Evolutionary conservation across 64 coral and sea anemone genomes (phyloP).

Genomic region (Dendronephthya gigantea): DNA sequence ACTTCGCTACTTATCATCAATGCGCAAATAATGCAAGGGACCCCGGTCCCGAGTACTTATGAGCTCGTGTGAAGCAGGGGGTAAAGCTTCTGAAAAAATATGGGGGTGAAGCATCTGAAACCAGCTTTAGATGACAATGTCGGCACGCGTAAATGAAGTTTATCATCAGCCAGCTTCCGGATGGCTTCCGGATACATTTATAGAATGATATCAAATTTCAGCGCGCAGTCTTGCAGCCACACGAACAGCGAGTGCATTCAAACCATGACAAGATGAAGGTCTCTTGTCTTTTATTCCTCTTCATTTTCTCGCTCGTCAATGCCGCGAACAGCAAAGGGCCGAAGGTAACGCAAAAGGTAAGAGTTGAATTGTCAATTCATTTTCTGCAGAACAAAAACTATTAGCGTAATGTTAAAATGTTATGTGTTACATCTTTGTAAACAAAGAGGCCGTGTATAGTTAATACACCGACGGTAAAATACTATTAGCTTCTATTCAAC

Average conservation of each 20-base stretch:
- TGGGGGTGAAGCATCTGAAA: too few species aligned
- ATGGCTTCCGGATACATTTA: too few species aligned
- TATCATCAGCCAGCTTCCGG: too few species aligned
- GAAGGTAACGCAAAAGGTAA: background rate
- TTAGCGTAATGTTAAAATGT: background rate
- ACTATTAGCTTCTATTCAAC: too few species aligned
- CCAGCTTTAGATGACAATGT: too few species aligned
- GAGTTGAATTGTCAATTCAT: background rate
- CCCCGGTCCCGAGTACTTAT: too few species aligned
- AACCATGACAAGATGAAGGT: background rate
- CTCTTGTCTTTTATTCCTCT: background rate
- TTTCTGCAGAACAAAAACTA: background rate
- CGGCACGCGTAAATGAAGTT: too few species aligned
- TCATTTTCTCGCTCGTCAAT: background rate
- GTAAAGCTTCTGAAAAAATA: too few species aligned
- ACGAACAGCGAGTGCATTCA: background rate
- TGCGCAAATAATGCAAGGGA: too few species aligned
- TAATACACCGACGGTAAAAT: too few species aligned
- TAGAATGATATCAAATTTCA: background rate
- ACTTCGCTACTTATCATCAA: too few species aligned
- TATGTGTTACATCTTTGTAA: background rate
- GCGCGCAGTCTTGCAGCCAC: background rate
- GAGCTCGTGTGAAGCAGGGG: too few species aligned
- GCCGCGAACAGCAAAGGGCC: background rate
- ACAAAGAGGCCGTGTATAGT: background rate